Percentiles rank a stretch among this genome's conserved stretches.
Evolutionary conservation across 2,797 vertebrate genomes (phyloP).

Genomic region (Cichlasoma orientale): DNA sequence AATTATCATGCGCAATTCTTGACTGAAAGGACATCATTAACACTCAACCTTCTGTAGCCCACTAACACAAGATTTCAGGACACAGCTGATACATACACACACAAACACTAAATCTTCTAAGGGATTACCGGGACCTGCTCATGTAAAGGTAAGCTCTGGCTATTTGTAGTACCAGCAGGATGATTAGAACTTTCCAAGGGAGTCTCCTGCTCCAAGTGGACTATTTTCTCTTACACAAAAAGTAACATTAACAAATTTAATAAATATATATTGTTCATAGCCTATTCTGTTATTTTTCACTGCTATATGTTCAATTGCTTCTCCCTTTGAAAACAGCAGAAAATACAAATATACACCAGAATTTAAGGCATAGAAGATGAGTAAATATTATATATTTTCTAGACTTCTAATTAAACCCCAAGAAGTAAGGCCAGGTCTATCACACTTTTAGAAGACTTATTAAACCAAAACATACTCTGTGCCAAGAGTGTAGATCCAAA

Average conservation of each 20-base stretch:
- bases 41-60: background rate
- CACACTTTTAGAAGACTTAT: background rate
- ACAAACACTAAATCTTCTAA: slow-evolving; percentile 56
- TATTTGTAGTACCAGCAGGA: slow-evolving; percentile 72
- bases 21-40: background rate
- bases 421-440: rapidly evolving
- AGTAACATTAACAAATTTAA: background rate
- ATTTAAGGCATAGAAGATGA: no score
- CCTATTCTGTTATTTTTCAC: background rate
- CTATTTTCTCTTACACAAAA: background rate
- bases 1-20: background rate
- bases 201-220: slow-evolving; percentile 28
- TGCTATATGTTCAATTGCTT: background rate
- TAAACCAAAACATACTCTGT: background rate
- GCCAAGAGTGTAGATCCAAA: background rate
- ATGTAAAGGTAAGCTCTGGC: slow-evolving; percentile 73
- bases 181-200: slow-evolving; percentile 51
- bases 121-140: slow-evolving; percentile 72
- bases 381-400: background rate
- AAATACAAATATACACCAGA: background rate
- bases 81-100: slow-evolving; percentile 47
- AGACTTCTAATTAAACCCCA: background rate
- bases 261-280: background rate
- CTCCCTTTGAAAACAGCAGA: background rate
- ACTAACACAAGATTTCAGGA: slow-evolving; percentile 47